Conservation (phyloP, 2,113 vertebrate species). For the Phocoena sinus region DNA sequence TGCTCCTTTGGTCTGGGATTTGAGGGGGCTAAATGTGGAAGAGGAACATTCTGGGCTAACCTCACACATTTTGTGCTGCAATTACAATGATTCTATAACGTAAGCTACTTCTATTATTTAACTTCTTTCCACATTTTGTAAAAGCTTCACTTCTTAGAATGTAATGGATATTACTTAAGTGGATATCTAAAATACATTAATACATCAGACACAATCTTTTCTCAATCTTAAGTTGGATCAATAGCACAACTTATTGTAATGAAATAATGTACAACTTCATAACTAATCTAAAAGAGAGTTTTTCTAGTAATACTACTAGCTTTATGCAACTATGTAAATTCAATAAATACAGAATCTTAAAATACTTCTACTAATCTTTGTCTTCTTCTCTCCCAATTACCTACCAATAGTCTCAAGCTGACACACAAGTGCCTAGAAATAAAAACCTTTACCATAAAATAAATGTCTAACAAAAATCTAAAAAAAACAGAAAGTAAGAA, state of each 20-base stretch:
- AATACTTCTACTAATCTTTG: not conserved
- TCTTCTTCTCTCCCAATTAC: not conserved
- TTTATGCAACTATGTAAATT: not conserved
- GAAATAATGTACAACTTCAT: not conserved
- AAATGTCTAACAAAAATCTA: not conserved
- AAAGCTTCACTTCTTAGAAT: not conserved
- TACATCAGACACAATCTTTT: not conserved
- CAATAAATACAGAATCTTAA: not conserved
- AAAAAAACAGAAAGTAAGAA: not conserved
- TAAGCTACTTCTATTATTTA: constrained; percentile 6
- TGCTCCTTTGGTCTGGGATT: not conserved
- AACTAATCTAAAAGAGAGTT: not conserved
- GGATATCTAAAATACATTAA: not conserved
- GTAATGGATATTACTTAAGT: not conserved
- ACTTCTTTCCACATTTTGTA: not conserved
- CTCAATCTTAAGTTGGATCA: not conserved
- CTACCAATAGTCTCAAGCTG: not conserved
- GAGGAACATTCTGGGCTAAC: not conserved
- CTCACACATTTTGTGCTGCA: not conserved
- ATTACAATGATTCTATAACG: not conserved
- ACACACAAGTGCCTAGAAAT: constrained; percentile 18
- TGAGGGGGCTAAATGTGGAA: not conserved
- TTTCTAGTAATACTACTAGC: not conserved
- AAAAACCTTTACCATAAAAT: not conserved
- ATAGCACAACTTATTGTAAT: not conserved